phyloP scores from a whole-genome alignment of 2,797 vertebrate genomes.

The Phrynocephalus guinanensis region DNA sequence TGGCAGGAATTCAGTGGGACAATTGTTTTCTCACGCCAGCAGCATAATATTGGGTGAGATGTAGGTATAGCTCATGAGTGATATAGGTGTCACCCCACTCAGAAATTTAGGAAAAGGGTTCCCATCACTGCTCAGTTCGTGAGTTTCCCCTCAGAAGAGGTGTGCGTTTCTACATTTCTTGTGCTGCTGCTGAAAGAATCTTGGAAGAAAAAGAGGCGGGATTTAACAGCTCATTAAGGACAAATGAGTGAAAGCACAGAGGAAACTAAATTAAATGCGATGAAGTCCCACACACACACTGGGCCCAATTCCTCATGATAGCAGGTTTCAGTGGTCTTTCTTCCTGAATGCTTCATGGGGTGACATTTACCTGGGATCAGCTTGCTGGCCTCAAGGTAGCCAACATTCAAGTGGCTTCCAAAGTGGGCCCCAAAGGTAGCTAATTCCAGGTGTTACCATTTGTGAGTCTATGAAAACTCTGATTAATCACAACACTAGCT shows the following conservation, averaged over 20 bases:
- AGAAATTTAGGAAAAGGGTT: no score
- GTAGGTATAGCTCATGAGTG: no score
- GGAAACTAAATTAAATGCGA: background rate
- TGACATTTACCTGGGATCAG: background rate
- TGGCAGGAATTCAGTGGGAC: background rate
- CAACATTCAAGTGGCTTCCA: background rate
- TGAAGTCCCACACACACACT: background rate
- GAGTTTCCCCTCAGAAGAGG: background rate
- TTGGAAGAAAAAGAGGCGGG: background rate
- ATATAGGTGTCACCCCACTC: no score
- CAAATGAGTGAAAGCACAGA: background rate
- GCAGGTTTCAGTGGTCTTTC: background rate
- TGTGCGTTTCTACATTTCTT: background rate
- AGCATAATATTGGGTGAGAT: background rate
- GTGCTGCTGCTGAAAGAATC: background rate
- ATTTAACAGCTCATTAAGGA: background rate
- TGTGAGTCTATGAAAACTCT: no score
- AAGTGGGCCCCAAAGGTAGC: background rate
- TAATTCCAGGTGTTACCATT: background rate
- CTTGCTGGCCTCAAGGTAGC: background rate
- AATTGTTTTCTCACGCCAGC: background rate
- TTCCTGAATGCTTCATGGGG: background rate
- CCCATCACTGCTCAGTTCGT: no score
- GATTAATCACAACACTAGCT: no score
- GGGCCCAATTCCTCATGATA: background rate